These are phyloP conservation scores for Pavo muticus DNA, from an alignment of 2,113 vertebrate species.

Conservation along the genomic window DNA sequence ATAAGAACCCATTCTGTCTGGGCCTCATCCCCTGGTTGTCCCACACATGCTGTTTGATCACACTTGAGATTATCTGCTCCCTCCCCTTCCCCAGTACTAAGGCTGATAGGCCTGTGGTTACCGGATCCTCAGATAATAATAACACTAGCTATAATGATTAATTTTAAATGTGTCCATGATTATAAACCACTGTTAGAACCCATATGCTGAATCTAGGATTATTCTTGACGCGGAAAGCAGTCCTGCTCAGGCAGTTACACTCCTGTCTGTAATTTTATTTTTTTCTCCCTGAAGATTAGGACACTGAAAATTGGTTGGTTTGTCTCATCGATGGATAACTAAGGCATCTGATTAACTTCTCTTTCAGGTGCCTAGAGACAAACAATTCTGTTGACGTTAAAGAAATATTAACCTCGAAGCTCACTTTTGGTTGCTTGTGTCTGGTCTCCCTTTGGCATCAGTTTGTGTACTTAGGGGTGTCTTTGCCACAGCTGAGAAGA, in stretches of 20 bases:
- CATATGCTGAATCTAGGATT: neutral
- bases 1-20: too few species aligned
- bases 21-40: too few species aligned
- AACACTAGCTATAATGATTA: neutral
- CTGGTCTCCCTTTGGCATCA: neutral
- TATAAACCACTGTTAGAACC: neutral
- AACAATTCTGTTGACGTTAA: neutral
- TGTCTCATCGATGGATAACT: neutral
- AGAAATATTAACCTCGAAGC: neutral
- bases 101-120: too few species aligned
- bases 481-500: neutral
- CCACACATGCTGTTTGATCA: too few species aligned
- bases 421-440: neutral
- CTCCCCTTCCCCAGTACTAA: too few species aligned
- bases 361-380: neutral
- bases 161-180: neutral
- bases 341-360: neutral
- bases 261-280: neutral
- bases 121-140: neutral
- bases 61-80: too few species aligned
- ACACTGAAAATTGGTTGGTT: neutral
- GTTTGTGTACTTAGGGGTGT: neutral
- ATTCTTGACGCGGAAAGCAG: neutral
- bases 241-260: neutral
- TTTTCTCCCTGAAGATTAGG: neutral